Evolutionary conservation across 2,888 invertebrate genomes (phyloP).

Genomic region (Lasioglossum malachurum): DNA sequence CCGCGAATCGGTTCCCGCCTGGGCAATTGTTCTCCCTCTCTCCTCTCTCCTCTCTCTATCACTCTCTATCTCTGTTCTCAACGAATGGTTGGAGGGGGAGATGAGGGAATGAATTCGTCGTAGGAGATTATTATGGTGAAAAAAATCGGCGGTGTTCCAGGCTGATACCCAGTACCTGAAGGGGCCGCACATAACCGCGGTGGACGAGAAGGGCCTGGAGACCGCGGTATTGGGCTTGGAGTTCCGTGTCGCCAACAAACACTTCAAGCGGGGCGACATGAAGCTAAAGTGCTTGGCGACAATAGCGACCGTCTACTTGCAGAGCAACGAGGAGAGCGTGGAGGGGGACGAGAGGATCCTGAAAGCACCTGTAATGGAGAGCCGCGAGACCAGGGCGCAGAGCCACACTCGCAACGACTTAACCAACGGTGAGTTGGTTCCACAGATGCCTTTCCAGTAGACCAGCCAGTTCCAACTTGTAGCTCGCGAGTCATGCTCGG

Average conservation of each 20-base stretch:
- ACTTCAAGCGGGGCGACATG: conserved; percentile 93
- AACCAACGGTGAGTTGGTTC: conserved; percentile 65
- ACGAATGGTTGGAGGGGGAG: neutral
- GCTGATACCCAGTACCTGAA: conserved; percentile 75
- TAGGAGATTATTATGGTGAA: neutral
- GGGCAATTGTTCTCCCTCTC: neutral
- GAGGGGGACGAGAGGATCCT: conserved; percentile 88
- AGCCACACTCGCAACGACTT: conserved; percentile 79
- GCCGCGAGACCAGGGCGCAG: conserved; percentile 80
- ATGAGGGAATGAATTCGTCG: neutral
- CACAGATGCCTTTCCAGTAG: neutral
- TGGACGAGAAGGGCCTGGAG: conserved; percentile 88
- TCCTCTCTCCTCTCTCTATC: neutral
- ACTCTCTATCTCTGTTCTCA: neutral
- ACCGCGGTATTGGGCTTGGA: conserved; percentile 13
- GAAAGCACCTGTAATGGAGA: conserved; percentile 80
- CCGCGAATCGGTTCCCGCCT: conserved; percentile 6
- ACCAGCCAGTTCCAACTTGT: too few species aligned
- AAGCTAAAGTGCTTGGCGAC: conserved; percentile 95
- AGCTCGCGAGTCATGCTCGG: too few species aligned
- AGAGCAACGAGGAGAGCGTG: conserved; percentile 94
- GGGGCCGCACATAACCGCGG: conserved; percentile 85
- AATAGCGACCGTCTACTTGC: conserved; percentile 93
- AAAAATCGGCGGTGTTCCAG: conserved; percentile 56
- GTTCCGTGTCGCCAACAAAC: conserved; percentile 91